Evolutionary conservation across 2,888 invertebrate species (phyloP).

Genomic region (Habroteleia sp.): DNA sequence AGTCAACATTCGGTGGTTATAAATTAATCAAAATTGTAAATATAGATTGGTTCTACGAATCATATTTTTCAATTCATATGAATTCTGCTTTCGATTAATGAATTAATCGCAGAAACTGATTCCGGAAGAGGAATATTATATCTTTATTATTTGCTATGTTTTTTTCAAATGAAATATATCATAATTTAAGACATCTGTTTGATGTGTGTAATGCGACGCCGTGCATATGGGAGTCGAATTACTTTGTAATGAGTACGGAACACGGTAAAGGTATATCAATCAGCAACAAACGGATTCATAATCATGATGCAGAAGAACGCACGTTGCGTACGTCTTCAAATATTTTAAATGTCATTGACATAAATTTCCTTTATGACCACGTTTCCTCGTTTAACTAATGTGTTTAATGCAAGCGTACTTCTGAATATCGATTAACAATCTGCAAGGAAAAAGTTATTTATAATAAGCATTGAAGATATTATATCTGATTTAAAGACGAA

Average conservation of each 20-base stretch:
- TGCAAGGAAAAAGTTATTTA: conserved; percentile 22
- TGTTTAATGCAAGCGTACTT: conserved; percentile 26
- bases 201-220: conserved; percentile 21
- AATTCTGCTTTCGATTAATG: too few relatives aligned
- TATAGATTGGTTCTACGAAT: too few relatives aligned
- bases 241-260: conserved; percentile 34
- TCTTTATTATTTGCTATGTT: too few relatives aligned
- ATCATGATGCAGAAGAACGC: conserved; percentile 12
- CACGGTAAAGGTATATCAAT: conserved; percentile 41
- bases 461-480: conserved; percentile 2
- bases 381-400: conserved; percentile 33
- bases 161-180: conserved; percentile 4
- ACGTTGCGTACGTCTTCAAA: conserved; percentile 27
- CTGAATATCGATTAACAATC: conserved; percentile 41
- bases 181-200: conserved; percentile 37
- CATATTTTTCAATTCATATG: too few relatives aligned
- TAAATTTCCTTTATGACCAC: conserved; percentile 42
- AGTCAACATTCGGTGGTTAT: too few relatives aligned
- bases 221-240: conserved; percentile 39
- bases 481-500: too few relatives aligned
- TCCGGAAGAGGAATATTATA: too few relatives aligned
- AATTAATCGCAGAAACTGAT: too few relatives aligned
- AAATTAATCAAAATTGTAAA: too few relatives aligned
- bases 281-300: conserved; percentile 31
- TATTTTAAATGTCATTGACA: conserved; percentile 50